A percentile compares a stretch with the other conserved stretches of the same genome.
These are phyloP conservation scores for Enchytraeus crypticus DNA, from an alignment of 2,888 invertebrate genomes.

Conservation along the genomic window DNA sequence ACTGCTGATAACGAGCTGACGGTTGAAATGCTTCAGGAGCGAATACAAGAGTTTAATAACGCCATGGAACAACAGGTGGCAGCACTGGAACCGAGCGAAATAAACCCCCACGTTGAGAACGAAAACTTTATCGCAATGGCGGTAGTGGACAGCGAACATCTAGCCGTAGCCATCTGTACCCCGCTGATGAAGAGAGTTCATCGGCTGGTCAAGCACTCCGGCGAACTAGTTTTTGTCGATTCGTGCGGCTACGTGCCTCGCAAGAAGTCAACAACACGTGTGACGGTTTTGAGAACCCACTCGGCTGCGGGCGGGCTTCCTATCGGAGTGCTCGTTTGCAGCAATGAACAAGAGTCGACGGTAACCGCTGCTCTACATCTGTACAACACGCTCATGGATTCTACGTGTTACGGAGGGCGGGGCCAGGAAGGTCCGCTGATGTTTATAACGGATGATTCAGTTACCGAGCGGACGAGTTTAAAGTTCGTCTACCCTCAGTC, in stretches of 20 bases:
- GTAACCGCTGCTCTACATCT: background rate
- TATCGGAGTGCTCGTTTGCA: background rate
- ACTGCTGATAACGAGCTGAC: no score
- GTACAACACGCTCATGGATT: background rate
- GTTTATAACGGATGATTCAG: slow-evolving; percentile 3
- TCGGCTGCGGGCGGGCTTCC: background rate
- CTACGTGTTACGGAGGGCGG: background rate
- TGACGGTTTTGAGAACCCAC: background rate
- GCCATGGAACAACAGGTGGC: no score
- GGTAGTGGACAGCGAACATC: background rate
- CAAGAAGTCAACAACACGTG: background rate
- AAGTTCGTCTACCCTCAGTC: background rate
- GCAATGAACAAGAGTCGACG: background rate
- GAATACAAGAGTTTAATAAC: no score
- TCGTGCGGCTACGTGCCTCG: background rate
- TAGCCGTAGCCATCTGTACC: background rate
- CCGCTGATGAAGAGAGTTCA: background rate
- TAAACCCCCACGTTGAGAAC: no score
- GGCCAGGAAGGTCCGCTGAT: background rate
- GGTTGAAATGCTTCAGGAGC: no score
- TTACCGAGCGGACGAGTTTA: background rate
- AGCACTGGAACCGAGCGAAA: no score
- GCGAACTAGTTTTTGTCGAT: background rate
- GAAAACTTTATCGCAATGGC: no score
- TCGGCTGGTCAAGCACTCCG: background rate